phyloP scores from a whole-genome alignment of 2,888 invertebrate genomes.

The Chaitophorus viminalis region DNA sequence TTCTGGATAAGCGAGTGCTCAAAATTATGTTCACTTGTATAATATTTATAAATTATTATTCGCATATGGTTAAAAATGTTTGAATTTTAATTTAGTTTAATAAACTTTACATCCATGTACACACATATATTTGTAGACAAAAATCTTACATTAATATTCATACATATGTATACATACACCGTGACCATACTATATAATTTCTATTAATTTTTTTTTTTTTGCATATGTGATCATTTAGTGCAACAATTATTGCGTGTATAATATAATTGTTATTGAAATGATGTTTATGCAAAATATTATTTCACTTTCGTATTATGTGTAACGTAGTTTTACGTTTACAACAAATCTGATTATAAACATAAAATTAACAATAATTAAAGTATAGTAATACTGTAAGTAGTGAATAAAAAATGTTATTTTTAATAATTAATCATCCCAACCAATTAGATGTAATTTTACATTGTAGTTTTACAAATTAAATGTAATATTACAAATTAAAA shows the following conservation, averaged over 20 bases:
- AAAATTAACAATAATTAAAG: background rate
- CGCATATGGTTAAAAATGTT: background rate
- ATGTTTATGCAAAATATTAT: background rate
- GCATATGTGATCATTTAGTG: background rate
- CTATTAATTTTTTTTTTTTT: background rate
- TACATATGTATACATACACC: background rate
- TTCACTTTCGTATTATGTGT: background rate
- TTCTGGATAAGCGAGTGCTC: background rate
- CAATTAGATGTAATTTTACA: too few relatives aligned
- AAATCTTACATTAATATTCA: background rate
- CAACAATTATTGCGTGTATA: background rate
- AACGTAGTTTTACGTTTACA: background rate
- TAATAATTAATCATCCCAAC: background rate
- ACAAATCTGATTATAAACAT: background rate
- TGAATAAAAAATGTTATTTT: background rate
- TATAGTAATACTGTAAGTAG: background rate
- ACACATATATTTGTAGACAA: background rate
- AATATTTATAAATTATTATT: background rate
- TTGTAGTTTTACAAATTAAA: background rate
- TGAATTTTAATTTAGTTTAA: background rate
- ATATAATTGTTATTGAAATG: background rate
- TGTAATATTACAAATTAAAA: background rate
- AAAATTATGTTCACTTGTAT: background rate
- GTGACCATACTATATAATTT: background rate
- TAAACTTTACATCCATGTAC: too few relatives aligned